These are phyloP conservation scores for Cyrtonyx montezumae DNA, from an alignment of 2,113 vertebrate genomes.

Conservation along the genomic window DNA sequence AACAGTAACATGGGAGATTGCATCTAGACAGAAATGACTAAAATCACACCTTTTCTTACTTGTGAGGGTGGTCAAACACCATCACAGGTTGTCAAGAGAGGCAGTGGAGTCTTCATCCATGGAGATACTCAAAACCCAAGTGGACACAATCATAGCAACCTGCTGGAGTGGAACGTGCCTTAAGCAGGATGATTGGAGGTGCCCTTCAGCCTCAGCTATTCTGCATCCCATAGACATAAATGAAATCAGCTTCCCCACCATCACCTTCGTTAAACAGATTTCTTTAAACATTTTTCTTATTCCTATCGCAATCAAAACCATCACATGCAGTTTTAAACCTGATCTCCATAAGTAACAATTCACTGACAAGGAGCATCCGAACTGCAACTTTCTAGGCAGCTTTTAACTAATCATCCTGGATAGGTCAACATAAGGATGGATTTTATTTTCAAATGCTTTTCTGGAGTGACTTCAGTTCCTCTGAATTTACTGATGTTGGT, in stretches of 20 bases:
- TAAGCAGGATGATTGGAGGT: background rate
- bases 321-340: background rate
- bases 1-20: background rate
- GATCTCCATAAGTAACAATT: background rate
- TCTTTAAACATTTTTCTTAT: background rate
- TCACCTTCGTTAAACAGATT: background rate
- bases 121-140: background rate
- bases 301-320: background rate
- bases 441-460: background rate
- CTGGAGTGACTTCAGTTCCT: background rate
- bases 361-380: background rate
- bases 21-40: background rate
- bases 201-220: background rate
- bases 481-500: background rate
- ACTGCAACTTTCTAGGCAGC: background rate
- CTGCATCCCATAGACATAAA: background rate
- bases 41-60: background rate
- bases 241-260: background rate
- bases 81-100: background rate
- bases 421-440: accelerated
- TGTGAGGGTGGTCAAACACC: background rate
- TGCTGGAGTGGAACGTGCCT: background rate
- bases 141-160: background rate
- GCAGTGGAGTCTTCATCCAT: background rate
- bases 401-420: background rate